Conservation (phyloP, 2,888 invertebrate genomes). For the Rhingia campestris region DNA sequence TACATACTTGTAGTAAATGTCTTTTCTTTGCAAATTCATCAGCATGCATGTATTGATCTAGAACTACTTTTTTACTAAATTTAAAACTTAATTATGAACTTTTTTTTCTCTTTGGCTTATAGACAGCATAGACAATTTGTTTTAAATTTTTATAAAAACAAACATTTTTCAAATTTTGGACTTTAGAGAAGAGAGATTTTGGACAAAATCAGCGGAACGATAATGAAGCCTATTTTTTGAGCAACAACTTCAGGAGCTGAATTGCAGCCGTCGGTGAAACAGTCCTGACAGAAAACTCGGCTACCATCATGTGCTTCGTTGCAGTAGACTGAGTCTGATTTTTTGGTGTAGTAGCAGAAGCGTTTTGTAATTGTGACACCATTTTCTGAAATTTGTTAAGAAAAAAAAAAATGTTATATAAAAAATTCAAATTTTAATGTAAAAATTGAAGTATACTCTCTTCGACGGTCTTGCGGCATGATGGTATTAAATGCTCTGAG, state of each 20-base stretch:
- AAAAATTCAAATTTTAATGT: background rate
- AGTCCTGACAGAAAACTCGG: conserved; percentile 80
- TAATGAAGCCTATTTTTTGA: conserved; percentile 54
- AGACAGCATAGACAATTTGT: conserved; percentile 28
- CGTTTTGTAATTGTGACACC: conserved; percentile 80
- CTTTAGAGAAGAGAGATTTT: conserved; percentile 52
- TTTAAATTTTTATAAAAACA: background rate
- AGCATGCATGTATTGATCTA: too few relatives aligned
- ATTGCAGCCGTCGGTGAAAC: conserved; percentile 79
- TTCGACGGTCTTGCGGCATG: conserved; percentile 81
- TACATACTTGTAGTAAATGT: conserved; percentile 26
- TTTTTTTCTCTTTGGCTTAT: conserved; percentile 47
- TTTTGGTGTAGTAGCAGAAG: conserved; percentile 81
- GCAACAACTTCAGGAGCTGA: conserved; percentile 75
- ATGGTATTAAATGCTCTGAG: conserved; percentile 80
- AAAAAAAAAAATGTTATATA: background rate
- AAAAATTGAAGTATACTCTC: conserved; percentile 76
- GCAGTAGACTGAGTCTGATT: conserved; percentile 80
- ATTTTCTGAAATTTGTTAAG: conserved; percentile 73
- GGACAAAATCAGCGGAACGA: conserved; percentile 49
- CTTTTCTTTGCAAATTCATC: conserved; percentile 3
- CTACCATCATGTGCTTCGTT: conserved; percentile 79
- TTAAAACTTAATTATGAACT: conserved; percentile 51
- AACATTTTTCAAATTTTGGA: conserved; percentile 1
- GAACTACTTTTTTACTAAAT: conserved; percentile 31